These are phyloP conservation scores for Dicrurus megarhynchus DNA, from an alignment of 2,113 vertebrate genomes.

Conservation along the genomic window DNA sequence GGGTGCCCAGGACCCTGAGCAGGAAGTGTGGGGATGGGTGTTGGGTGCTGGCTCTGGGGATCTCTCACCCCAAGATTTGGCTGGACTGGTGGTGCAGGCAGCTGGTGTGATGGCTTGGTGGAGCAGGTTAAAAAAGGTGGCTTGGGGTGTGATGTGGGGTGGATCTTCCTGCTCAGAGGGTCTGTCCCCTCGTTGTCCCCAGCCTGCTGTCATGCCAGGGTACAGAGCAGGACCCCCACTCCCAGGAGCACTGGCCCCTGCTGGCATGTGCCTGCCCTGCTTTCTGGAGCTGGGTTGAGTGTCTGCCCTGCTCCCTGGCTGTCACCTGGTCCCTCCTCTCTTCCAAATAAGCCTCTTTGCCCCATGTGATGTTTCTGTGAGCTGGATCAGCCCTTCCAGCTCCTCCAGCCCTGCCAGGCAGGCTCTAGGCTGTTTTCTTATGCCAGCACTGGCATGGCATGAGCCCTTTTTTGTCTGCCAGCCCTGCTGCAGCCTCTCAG, in stretches of 20 bases:
- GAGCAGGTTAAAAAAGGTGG: neutral
- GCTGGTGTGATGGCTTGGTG: rapidly evolving
- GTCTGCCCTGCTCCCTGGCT: neutral
- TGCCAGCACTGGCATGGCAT: neutral
- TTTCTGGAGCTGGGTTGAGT: neutral
- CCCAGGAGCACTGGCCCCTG: rapidly evolving
- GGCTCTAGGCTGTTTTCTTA: neutral
- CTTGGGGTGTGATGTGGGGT: neutral
- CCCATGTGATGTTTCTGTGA: neutral
- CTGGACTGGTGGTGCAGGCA: neutral
- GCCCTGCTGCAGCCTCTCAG: neutral
- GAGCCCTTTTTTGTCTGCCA: neutral
- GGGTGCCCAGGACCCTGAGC: rapidly evolving
- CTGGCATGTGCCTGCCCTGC: too few relatives aligned
- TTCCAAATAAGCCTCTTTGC: neutral
- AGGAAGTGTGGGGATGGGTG: rapidly evolving
- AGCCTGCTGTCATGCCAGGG: neutral
- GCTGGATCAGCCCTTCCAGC: neutral
- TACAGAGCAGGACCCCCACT: rapidly evolving
- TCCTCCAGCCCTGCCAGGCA: neutral
- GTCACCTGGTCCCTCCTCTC: neutral
- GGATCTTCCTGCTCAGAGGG: neutral
- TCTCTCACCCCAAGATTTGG: too few relatives aligned
- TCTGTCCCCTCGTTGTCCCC: rapidly evolving
- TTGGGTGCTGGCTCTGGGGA: rapidly evolving